Base-by-base conservation (phyloP, 2,113 vertebrate species). In the Sterna hirundo region DNA sequence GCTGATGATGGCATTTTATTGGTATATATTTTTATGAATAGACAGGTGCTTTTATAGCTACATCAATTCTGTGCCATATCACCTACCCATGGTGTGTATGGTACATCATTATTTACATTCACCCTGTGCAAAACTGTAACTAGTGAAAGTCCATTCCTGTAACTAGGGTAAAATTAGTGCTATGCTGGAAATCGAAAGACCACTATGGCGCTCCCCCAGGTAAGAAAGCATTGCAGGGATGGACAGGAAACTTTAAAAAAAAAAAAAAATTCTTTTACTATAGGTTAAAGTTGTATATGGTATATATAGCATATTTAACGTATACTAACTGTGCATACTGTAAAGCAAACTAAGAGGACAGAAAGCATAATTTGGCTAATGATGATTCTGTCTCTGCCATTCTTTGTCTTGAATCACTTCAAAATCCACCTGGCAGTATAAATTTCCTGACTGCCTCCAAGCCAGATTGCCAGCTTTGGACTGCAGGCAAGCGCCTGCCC, bases 221-320 rank as follows among this genome's bases (percentile, higher is more conserved):
- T 13, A 65, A 40, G n/a, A 49, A 79, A 80, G 7, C 5, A 15
- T 65, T 95, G 22, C 25, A 55, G 44, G 12, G 10, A 23, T 72
- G 26, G 54, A 75, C 21, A 47, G 13, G 12, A 95, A 76, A 23
- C 23, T 42, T 40, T 52, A 26, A 52, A 52, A 52, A 52, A 52
- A 47, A 76, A 71, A 36, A 17, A 19, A 65, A n/a, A 12, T 64
- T 79, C 6, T 40, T 62, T 77, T 55, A 32, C 17, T 57, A 2
- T 36, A 66, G 21, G 36, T 38, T 74, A 60, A 62, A 46, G 8
- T 4, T 29, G 1, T 21, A n/a, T 40, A 10, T 13, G 9, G 11
- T 1, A 1, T 58, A 22, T 17, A 78, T 3, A 64, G 13, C 13
- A 21, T 51, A 40, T 40, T 66, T 32, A 62, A 17, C 1, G 1